Conservation (phyloP, 2,113 vertebrate genomes). For the Corythornis vintsioides region DNA sequence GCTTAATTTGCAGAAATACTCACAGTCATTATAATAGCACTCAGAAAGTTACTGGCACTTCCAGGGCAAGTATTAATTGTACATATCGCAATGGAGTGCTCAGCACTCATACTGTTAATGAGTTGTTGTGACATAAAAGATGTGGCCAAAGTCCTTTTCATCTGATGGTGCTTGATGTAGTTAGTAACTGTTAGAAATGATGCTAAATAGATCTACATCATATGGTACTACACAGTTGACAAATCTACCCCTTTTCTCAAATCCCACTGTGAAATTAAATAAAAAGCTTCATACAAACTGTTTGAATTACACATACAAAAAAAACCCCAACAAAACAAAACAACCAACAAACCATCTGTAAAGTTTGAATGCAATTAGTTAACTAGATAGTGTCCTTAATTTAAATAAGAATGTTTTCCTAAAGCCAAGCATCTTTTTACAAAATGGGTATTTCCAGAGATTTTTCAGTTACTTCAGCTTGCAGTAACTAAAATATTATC, state of each 20-base stretch:
- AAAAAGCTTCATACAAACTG: neutral
- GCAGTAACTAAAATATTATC: neutral
- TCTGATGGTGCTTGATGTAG: neutral
- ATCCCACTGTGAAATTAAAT: neutral
- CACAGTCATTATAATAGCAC: neutral
- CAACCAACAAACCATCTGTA: neutral
- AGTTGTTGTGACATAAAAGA: neutral
- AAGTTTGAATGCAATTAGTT: neutral
- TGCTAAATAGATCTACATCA: neutral
- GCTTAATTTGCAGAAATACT: neutral
- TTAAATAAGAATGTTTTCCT: constrained; percentile 11
- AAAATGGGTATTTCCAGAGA: neutral
- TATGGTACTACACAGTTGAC: neutral
- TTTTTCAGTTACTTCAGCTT: neutral
- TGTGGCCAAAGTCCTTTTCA: neutral
- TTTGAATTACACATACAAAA: neutral
- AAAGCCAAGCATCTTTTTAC: neutral
- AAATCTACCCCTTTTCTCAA: neutral
- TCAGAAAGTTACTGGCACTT: neutral
- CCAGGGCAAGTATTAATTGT: neutral
- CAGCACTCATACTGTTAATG: neutral
- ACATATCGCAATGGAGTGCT: neutral
- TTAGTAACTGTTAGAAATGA: neutral
- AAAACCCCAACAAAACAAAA: too few species aligned
- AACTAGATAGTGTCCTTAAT: neutral